Evolutionary conservation across 2,113 vertebrate species (phyloP).

Genomic region (Hemicordylus capensis): DNA sequence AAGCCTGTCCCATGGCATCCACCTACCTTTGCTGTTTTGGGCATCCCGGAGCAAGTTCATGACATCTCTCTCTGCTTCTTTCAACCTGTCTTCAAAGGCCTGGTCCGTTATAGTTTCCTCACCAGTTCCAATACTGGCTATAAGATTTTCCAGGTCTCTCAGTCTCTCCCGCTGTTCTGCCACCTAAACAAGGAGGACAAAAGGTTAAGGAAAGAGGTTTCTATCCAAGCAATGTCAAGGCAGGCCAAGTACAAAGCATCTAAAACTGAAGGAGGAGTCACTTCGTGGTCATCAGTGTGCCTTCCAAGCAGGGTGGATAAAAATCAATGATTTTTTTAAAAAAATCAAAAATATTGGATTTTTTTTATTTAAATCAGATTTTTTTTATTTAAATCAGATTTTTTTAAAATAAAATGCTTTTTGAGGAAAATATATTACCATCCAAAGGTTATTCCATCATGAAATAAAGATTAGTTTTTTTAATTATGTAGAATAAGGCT

Average conservation of each 20-base stretch:
- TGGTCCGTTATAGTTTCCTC: slow-evolving; percentile 87
- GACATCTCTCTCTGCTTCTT: slow-evolving; percentile 89
- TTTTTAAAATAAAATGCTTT: too few species aligned
- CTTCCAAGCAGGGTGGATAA: too few species aligned
- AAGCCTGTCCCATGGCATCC: neutral
- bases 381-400: too few species aligned
- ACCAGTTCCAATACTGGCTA: slow-evolving; percentile 87
- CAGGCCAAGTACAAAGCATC: neutral
- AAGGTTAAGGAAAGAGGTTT: neutral
- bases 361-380: too few species aligned
- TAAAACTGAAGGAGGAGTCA: neutral
- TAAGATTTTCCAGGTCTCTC: slow-evolving; percentile 88
- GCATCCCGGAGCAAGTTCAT: slow-evolving; percentile 88
- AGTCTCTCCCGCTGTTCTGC: slow-evolving; percentile 91
- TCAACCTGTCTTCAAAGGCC: slow-evolving; percentile 92
- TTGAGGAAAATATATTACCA: too few species aligned
- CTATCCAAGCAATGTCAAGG: neutral
- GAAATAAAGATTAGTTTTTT: too few species aligned
- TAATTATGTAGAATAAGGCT: too few species aligned
- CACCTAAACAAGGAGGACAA: slow-evolving; percentile 73
- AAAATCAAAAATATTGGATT: too few species aligned
- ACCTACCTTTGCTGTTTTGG: slow-evolving; percentile 88
- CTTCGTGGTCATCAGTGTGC: too few species aligned
- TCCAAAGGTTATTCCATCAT: too few species aligned
- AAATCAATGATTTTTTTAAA: too few species aligned